A percentile compares a stretch with the other conserved stretches of the same genome.
phyloP scores from a whole-genome alignment of 2,888 invertebrate species.

The Galeruca laticollis region DNA sequence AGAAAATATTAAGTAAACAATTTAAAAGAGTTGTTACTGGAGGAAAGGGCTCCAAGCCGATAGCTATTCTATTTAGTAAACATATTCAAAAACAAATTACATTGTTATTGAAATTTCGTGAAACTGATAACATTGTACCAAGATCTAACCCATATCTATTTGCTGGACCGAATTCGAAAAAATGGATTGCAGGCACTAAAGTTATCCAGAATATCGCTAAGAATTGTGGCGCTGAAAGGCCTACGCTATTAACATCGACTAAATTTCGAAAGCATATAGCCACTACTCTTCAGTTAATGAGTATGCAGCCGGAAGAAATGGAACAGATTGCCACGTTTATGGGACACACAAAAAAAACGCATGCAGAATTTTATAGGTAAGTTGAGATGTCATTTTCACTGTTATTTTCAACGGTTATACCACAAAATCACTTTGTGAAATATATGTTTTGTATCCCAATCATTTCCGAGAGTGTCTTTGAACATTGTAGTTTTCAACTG shows the following conservation, averaged over 20 bases:
- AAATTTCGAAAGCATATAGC: conserved; percentile 51
- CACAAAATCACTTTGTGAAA: neutral
- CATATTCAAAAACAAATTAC: neutral
- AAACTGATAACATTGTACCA: neutral
- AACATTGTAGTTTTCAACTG: no score
- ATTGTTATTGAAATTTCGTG: neutral
- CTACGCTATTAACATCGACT: conserved; percentile 41
- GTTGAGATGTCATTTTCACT: neutral
- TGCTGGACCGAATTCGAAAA: neutral
- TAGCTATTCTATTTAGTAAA: neutral
- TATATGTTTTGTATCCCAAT: neutral
- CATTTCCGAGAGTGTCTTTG: no score
- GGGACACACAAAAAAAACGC: conserved; percentile 52
- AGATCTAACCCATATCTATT: neutral
- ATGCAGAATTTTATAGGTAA: conserved; percentile 41
- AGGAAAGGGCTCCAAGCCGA: neutral
- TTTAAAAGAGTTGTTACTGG: neutral
- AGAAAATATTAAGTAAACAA: neutral
- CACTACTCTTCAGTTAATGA: conserved; percentile 48
- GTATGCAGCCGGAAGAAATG: conserved; percentile 45
- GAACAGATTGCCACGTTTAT: conserved; percentile 52
- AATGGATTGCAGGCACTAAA: neutral
- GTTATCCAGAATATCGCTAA: conserved; percentile 42
- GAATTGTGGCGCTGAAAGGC: conserved; percentile 39
- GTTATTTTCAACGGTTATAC: neutral